These are phyloP conservation scores for Spilogale gracilis DNA, from an alignment of 2,113 vertebrate species.

Conservation along the genomic window DNA sequence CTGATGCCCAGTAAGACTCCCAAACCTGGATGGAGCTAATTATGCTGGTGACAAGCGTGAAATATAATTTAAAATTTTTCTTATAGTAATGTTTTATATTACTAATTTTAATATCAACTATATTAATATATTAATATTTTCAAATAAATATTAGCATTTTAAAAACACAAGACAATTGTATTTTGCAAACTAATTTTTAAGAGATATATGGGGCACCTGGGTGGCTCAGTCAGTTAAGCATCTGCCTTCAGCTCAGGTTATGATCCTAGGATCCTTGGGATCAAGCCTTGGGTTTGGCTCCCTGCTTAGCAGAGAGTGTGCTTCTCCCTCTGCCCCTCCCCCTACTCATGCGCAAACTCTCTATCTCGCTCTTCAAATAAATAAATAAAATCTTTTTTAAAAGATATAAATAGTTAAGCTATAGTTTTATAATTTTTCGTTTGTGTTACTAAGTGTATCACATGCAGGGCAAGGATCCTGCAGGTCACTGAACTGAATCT, in stretches of 20 bases:
- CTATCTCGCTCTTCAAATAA: no score
- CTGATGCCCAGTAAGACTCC: background rate
- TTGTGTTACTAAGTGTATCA: background rate
- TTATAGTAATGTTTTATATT: background rate
- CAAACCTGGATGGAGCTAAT: slow-evolving; percentile 16
- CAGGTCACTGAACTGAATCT: background rate
- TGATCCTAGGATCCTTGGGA: no score
- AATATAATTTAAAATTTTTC: background rate
- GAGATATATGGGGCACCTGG: no score
- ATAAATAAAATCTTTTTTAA: no score
- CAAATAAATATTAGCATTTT: background rate
- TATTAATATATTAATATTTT: no score
- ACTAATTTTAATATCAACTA: no score
- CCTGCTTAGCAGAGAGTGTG: no score
- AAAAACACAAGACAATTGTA: background rate
- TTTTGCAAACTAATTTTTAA: slow-evolving; percentile 40
- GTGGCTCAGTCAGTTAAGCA: no score
- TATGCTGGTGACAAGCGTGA: background rate
- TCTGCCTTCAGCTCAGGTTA: no score
- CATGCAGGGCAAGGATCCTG: background rate
- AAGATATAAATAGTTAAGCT: background rate
- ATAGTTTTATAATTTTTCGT: background rate
- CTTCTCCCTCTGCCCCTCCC: no score
- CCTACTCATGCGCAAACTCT: no score
- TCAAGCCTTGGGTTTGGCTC: no score